Evolutionary conservation across 2,888 invertebrate species (phyloP).

Genomic region (Polymixis lichenea): DNA sequence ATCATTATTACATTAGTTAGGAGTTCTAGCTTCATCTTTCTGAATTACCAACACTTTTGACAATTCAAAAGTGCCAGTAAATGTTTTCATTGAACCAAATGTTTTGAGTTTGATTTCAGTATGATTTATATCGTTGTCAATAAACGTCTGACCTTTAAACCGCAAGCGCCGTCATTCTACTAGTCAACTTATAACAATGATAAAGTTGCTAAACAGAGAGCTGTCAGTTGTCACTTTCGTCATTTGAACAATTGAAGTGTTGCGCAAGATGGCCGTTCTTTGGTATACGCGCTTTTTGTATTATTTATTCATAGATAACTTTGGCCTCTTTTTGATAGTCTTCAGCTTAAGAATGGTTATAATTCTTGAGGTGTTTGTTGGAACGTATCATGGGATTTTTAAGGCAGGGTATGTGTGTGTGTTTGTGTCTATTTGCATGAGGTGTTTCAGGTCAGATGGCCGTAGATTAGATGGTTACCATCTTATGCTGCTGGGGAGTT

Average conservation of each 20-base stretch:
- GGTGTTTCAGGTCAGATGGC: too few relatives aligned
- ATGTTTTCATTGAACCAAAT: too few relatives aligned
- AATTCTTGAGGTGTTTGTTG: neutral
- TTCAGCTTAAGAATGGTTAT: neutral
- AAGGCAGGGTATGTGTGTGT: too few relatives aligned
- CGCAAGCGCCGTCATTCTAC: conserved; percentile 23
- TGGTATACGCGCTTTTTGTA: conserved; percentile 22
- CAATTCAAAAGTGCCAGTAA: too few relatives aligned
- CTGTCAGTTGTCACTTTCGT: conserved; percentile 76
- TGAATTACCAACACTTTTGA: too few relatives aligned
- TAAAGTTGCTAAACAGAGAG: conserved; percentile 60
- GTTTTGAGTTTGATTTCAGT: neutral
- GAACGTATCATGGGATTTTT: too few relatives aligned
- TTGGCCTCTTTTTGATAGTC: conserved; percentile 30
- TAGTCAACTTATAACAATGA: conserved; percentile 55
- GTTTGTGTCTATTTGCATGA: too few relatives aligned
- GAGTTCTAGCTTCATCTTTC: too few relatives aligned
- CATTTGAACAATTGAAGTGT: conserved; percentile 57
- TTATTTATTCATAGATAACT: conserved; percentile 15
- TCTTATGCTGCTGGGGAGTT: too few relatives aligned
- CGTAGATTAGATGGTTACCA: too few relatives aligned
- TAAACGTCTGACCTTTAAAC: conserved; percentile 42
- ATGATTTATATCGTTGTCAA: conserved; percentile 13
- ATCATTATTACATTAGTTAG: too few relatives aligned
- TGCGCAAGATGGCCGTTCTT: conserved; percentile 42